Percentiles rank a stretch among this genome's conserved stretches.
Conservation (phyloP, 2,888 invertebrate species). For the Drosophila ezoana region DNA sequence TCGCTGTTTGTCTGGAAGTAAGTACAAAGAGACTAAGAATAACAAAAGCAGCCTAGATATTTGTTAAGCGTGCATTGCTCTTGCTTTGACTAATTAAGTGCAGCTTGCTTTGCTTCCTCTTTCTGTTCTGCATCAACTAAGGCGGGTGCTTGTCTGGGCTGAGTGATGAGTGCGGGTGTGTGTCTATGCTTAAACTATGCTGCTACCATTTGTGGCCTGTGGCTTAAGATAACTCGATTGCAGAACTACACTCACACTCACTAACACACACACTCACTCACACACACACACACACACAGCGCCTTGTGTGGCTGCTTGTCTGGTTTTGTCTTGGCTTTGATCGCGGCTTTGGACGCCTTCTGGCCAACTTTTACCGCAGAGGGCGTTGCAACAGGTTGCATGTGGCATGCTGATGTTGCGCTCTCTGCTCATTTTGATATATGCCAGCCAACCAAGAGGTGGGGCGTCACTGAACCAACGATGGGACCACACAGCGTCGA, state of each 20-base stretch:
- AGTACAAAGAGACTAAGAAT: conserved; percentile 85
- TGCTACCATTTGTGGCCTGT: conserved; percentile 26
- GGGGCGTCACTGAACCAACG: neutral
- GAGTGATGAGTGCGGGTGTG: neutral
- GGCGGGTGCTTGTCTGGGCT: conserved; percentile 6
- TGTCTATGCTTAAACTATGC: conserved; percentile 11
- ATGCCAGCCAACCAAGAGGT: conserved; percentile 30
- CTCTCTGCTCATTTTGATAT: conserved; percentile 45
- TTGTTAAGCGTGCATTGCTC: conserved; percentile 1
- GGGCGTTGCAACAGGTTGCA: conserved; percentile 54
- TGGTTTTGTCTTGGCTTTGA: conserved; percentile 47
- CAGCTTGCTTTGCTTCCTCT: neutral
- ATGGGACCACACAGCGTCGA: neutral
- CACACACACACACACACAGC: conserved; percentile 23
- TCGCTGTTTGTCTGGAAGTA: conserved; percentile 95
- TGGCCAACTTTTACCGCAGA: conserved; percentile 37
- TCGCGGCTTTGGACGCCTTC: conserved; percentile 43
- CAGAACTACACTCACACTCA: neutral
- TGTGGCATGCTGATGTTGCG: conserved; percentile 29
- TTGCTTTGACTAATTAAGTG: conserved; percentile 6
- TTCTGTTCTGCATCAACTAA: neutral
- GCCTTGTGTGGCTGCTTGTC: conserved; percentile 41
- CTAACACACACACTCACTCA: conserved; percentile 21
- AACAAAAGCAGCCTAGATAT: neutral
- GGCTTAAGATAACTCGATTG: conserved; percentile 70